phyloP scores from a whole-genome alignment of 30 jellyfish, hydroid and myxozoan species.

The Cassiopea xamachana region DNA sequence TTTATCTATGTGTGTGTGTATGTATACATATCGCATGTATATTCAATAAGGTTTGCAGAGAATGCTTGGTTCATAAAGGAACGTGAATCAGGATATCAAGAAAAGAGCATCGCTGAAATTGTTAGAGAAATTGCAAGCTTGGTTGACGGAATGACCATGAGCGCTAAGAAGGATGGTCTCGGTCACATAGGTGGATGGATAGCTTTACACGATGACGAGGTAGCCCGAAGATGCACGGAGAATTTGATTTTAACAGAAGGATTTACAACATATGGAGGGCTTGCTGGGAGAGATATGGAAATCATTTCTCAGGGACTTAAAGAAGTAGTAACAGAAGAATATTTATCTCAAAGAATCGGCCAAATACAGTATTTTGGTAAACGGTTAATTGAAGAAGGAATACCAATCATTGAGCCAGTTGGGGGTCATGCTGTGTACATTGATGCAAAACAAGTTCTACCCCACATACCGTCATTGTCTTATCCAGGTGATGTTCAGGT shows the following conservation, averaged over 20 bases:
- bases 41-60: conserved; percentile 67
- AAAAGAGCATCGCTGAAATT: conserved; percentile 56
- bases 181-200: conserved; percentile 84
- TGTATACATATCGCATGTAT: not conserved
- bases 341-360: conserved; percentile 71
- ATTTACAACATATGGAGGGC: conserved; percentile 73
- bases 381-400: conserved; percentile 43
- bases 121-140: conserved; percentile 72
- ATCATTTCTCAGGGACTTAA: conserved; percentile 70
- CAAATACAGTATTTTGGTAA: conserved; percentile 77
- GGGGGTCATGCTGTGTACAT: conserved; percentile 89
- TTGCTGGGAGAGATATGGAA: conserved; percentile 77
- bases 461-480: conserved; percentile 67
- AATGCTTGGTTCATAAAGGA: conserved; percentile 80
- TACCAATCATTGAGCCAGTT: conserved; percentile 72
- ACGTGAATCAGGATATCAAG: conserved; percentile 49
- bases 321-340: conserved; percentile 74
- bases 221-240: conserved; percentile 69
- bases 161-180: conserved; percentile 84
- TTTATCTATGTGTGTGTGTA: too few species aligned
- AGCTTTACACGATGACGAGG: conserved; percentile 56
- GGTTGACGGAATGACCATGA: conserved; percentile 84
- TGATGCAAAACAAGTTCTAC: conserved; percentile 70
- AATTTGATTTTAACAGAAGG: conserved; percentile 75
- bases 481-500: conserved; percentile 65